phyloP scores from a whole-genome alignment of 2,888 invertebrate species.

The Troides helena region DNA sequence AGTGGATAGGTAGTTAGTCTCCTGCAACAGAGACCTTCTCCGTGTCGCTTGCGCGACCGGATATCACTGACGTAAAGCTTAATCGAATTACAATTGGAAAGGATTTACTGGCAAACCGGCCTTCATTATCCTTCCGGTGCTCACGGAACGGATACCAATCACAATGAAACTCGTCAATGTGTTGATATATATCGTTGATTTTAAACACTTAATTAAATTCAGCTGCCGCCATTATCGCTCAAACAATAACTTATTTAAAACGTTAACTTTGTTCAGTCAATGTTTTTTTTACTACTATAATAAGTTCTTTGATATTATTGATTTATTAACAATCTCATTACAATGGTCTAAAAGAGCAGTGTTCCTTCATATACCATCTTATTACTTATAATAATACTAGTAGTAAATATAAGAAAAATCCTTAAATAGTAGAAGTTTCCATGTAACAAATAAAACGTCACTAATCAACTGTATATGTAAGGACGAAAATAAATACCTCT shows the following conservation, averaged over 20 bases:
- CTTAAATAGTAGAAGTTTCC: too few species aligned
- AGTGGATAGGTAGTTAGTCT: too few species aligned
- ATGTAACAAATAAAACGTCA: too few species aligned
- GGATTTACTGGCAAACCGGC: slow-evolving; percentile 8
- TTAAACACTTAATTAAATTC: slow-evolving; percentile 20
- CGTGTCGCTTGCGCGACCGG: not conserved
- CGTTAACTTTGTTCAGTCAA: not conserved
- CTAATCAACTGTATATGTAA: too few species aligned
- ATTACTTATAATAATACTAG: too few species aligned
- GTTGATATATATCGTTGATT: slow-evolving; percentile 2
- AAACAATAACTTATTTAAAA: not conserved
- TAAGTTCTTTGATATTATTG: too few species aligned
- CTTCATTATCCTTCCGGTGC: slow-evolving; percentile 11
- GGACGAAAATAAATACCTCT: too few species aligned
- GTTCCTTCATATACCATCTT: too few species aligned
- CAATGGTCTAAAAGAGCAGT: too few species aligned
- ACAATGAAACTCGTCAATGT: slow-evolving; percentile 1
- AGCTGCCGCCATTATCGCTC: not conserved
- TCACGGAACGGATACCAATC: slow-evolving; percentile 7
- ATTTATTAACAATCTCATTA: too few species aligned
- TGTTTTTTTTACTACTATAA: too few species aligned
- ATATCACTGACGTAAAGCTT: slow-evolving; percentile 5
- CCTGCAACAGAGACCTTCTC: not conserved
- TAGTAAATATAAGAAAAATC: too few species aligned
- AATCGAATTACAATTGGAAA: slow-evolving; percentile 11